These are phyloP conservation scores for Amphilophus citrinellus DNA, from an alignment of 2,113 vertebrate genomes.

Conservation along the genomic window DNA sequence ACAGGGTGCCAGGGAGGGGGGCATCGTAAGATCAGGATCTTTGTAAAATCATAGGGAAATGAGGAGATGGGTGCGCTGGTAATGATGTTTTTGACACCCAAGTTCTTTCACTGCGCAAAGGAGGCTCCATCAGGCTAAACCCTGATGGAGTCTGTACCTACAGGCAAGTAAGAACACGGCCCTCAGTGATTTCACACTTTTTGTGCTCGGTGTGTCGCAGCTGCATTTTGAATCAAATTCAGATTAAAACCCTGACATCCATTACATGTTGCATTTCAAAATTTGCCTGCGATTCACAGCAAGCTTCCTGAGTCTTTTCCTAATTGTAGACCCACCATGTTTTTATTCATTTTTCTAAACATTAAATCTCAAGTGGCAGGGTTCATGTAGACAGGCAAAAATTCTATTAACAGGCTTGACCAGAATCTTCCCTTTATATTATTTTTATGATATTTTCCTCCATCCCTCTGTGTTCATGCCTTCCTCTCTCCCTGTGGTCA, in stretches of 20 bases:
- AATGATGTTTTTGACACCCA: conserved; percentile 70
- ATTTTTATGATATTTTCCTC: neutral
- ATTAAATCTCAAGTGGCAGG: conserved; percentile 1
- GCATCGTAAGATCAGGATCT: conserved; percentile 72
- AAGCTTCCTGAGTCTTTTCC: conserved; percentile 24
- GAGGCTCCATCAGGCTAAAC: conserved; percentile 32
- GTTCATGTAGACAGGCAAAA: conserved; percentile 30
- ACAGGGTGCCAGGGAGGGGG: conserved; percentile 45
- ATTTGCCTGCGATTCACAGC: conserved; percentile 29
- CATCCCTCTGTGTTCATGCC: conserved; percentile 67
- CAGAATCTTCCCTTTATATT: conserved; percentile 4
- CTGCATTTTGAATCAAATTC: conserved; percentile 42
- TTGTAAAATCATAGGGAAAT: conserved; percentile 62
- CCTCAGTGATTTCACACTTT: conserved; percentile 47
- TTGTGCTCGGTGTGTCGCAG: conserved; percentile 22
- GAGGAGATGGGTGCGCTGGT: conserved; percentile 64
- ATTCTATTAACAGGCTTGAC: conserved; percentile 4
- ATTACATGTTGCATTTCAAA: conserved; percentile 35
- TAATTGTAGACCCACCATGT: neutral
- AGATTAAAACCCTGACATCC: conserved; percentile 37
- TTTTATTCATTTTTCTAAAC: conserved; percentile 37
- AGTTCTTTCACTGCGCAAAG: conserved; percentile 68
- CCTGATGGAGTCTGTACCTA: conserved; percentile 48
- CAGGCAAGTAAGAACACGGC: conserved; percentile 42
- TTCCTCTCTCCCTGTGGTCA: conserved; percentile 60